Base-by-base conservation (phyloP, 1,140 invertebrate genomes). In the Zaprionus africanus region DNA sequence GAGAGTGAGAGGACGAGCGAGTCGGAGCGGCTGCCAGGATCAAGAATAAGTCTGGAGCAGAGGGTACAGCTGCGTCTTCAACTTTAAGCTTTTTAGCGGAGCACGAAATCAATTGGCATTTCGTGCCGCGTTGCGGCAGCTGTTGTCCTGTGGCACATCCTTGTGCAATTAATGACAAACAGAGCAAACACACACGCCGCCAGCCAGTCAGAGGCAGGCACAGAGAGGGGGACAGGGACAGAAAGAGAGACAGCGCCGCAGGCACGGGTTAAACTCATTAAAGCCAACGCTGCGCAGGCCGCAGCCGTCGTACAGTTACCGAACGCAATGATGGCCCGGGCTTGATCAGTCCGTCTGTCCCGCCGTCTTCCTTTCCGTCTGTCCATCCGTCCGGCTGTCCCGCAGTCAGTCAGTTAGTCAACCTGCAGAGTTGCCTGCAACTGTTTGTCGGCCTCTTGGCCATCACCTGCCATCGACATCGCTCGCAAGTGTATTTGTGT, bases 231-330 rank as follows among this genome's bases (percentile, higher is more conserved):
- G 58, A 22, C 19, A 11, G 72, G 17, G 46, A 38, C 36, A 57
- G 22, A 73, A 31, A 11, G 15, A 17, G 36, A 46, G 58, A 31
- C 43, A n/a, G 76, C 19, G 46, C 73, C 84, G 68, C 68, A 68
- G 81, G 84, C 84, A 88, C 84, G 84, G 85, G 76, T 72, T 87
- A 79, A 88, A 78, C 66, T 77, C 85, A 90, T 88, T 88, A 90
- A 90, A 84, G 58, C 61, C 78, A 79, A 63, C 67, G 66, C 66
- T 22, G 65, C 63, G 51, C 28, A 71, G 63, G 54, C 78, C 72
- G 54, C 43, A 49, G 64, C 46, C 63, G 56, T 60, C 34, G 84
- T 88, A 87, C 83, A 87, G 83, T 87, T 75, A 63, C 65, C 54
- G 31, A 73, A 59, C 41, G 64, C 59, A 70, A 24, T 61, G 60